Conservation (phyloP, 2,797 vertebrate species). For the Falco columbarius region DNA sequence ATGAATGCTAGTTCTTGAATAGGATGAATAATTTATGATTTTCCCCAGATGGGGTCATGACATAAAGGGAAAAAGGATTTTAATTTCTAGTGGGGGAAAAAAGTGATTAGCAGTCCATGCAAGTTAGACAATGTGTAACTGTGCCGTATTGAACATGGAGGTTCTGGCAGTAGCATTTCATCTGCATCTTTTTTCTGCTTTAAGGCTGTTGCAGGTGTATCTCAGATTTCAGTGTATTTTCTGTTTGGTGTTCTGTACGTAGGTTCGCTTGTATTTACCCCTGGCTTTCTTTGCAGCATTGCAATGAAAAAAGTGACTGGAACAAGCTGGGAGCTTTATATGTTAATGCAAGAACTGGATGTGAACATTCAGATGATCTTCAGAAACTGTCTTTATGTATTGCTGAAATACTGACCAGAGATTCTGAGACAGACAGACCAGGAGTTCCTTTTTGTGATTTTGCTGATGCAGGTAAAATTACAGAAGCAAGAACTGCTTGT, state of each 20-base stretch:
- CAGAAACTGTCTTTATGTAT: conserved; percentile 82
- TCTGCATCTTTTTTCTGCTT: neutral
- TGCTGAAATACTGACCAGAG: conserved; percentile 80
- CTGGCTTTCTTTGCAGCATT: conserved; percentile 78
- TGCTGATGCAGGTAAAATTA: conserved; percentile 84
- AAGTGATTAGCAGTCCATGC: neutral
- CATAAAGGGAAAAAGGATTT: neutral
- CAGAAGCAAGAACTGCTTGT: neutral
- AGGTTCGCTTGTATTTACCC: neutral
- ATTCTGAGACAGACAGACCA: conserved; percentile 78
- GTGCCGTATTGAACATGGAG: neutral
- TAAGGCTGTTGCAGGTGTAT: neutral
- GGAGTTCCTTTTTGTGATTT: conserved; percentile 88
- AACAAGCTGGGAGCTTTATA: conserved; percentile 84
- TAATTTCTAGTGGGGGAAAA: neutral
- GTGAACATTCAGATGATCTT: conserved; percentile 79
- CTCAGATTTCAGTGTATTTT: neutral
- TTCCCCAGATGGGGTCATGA: neutral
- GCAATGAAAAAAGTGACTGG: conserved; percentile 88
- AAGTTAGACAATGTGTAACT: neutral
- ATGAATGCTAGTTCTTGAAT: neutral
- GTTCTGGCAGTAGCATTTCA: neutral
- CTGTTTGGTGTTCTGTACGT: neutral
- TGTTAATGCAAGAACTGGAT: conserved; percentile 76
- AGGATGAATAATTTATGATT: neutral